A percentile compares a stretch with the other conserved stretches of the same genome.
Evolutionary conservation across 2,888 invertebrate genomes (phyloP).

Genomic region (Lasioglossum pauxillum): DNA sequence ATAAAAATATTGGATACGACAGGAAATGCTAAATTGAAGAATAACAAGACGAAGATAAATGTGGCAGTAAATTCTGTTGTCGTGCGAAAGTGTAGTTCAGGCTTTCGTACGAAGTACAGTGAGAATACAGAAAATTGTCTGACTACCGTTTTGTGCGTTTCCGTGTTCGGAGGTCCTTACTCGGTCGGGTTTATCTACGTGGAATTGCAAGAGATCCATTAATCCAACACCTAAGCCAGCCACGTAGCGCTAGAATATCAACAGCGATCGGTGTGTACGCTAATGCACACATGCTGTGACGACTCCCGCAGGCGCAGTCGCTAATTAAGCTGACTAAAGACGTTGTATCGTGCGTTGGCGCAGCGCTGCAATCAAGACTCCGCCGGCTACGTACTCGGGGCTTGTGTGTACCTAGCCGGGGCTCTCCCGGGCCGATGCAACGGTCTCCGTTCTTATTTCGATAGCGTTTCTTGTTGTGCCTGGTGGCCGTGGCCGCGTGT

Average conservation of each 20-base stretch:
- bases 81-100: background rate
- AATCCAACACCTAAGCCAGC: slow-evolving; percentile 18
- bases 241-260: background rate
- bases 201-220: slow-evolving; percentile 21
- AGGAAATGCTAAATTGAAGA: background rate
- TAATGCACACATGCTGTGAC: slow-evolving; percentile 31
- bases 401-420: background rate
- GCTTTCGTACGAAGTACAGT: background rate
- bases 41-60: background rate
- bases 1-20: background rate
- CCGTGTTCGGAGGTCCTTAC: background rate
- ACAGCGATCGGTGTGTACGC: slow-evolving; percentile 15
- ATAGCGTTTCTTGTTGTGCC: background rate
- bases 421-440: background rate
- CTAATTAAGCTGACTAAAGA: slow-evolving; percentile 61
- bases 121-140: background rate
- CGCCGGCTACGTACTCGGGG: slow-evolving; percentile 19
- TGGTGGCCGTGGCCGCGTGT: background rate
- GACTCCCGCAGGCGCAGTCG: slow-evolving; percentile 42
- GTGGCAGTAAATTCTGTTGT: background rate
- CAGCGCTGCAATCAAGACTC: slow-evolving; percentile 39
- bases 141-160: background rate
- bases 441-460: background rate
- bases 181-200: background rate
- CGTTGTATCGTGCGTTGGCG: slow-evolving; percentile 30